These are phyloP conservation scores for Drosophila pruinosa DNA, from an alignment of 1,140 invertebrate genomes.

Conservation along the genomic window DNA sequence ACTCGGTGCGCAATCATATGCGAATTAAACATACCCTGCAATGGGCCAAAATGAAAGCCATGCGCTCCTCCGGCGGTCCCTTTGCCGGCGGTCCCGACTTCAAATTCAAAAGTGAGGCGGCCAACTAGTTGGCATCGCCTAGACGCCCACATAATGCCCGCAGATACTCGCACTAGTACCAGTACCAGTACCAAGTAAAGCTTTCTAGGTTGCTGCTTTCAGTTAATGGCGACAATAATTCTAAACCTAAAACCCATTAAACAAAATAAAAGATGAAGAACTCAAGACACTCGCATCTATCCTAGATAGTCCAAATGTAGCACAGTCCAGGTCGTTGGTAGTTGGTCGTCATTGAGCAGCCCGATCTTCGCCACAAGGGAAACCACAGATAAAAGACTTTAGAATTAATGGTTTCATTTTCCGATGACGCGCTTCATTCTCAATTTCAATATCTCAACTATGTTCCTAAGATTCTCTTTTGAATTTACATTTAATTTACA, in stretches of 20 bases:
- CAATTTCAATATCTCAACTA: not conserved
- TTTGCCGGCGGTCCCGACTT: slow-evolving; percentile 80
- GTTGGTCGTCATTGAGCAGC: not conserved
- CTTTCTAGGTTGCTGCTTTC: slow-evolving; percentile 67
- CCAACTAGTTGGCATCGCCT: slow-evolving; percentile 47
- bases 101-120: slow-evolving; percentile 80
- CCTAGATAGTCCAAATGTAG: slow-evolving; percentile 64
- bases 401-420: not conserved
- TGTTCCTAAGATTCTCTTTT: too few species aligned
- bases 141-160: not conserved
- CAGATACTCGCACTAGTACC: slow-evolving; percentile 47
- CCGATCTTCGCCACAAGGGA: not conserved
- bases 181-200: slow-evolving; percentile 47
- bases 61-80: slow-evolving; percentile 88
- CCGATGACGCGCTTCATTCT: slow-evolving; percentile 4
- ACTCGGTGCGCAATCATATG: slow-evolving; percentile 93
- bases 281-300: slow-evolving; percentile 76
- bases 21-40: slow-evolving; percentile 90
- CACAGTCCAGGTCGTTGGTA: not conserved
- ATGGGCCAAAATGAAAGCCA: slow-evolving; percentile 91
- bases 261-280: not conserved
- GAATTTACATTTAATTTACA: too few species aligned
- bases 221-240: slow-evolving; percentile 75
- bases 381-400: not conserved
- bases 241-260: slow-evolving; percentile 35